A percentile compares a stretch with the other conserved stretches of the same genome.
Evolutionary conservation across 2,797 vertebrate species (phyloP).

Genomic region (Syngnathus acus): DNA sequence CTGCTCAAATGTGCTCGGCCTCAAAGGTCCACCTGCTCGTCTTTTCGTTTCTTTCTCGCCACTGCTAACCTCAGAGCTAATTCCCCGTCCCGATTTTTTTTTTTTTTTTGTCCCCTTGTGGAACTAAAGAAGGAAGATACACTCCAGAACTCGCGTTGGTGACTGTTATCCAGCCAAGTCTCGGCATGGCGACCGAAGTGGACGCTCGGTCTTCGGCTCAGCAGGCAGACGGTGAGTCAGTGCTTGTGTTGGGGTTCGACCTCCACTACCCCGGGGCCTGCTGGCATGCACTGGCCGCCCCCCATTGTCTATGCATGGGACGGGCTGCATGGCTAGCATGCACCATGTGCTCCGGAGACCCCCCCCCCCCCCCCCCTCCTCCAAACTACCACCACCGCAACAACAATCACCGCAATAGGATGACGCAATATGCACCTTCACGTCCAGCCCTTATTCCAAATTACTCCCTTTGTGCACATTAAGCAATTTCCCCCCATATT

Average conservation of each 20-base stretch:
- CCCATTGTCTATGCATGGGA: slow-evolving; percentile 58
- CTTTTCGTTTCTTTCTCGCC: background rate
- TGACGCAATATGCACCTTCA: background rate
- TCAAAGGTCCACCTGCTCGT: background rate
- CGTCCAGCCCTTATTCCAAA: background rate
- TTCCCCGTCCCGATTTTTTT: slow-evolving; percentile 5
- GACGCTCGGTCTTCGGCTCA: slow-evolving; percentile 59
- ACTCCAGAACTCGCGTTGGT: background rate
- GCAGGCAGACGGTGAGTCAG: slow-evolving; percentile 64
- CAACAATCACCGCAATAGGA: background rate
- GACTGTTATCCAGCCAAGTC: slow-evolving; percentile 29
- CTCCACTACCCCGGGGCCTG: slow-evolving; percentile 11
- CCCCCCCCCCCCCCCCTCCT: background rate
- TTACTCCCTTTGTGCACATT: background rate
- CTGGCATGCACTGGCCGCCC: slow-evolving; percentile 7
- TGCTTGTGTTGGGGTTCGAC: background rate
- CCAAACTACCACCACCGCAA: background rate
- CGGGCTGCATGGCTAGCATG: slow-evolving; percentile 51
- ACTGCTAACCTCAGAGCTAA: background rate
- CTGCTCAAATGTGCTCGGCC: slow-evolving; percentile 39
- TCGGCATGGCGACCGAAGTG: slow-evolving; percentile 72
- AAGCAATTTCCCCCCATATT: slow-evolving; percentile 17
- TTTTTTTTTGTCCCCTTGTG: slow-evolving; percentile 31
- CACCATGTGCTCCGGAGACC: slow-evolving; percentile 64
- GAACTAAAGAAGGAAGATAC: slow-evolving; percentile 1